Conservation (phyloP, 2,113 vertebrate genomes). For the Rana temporaria region DNA sequence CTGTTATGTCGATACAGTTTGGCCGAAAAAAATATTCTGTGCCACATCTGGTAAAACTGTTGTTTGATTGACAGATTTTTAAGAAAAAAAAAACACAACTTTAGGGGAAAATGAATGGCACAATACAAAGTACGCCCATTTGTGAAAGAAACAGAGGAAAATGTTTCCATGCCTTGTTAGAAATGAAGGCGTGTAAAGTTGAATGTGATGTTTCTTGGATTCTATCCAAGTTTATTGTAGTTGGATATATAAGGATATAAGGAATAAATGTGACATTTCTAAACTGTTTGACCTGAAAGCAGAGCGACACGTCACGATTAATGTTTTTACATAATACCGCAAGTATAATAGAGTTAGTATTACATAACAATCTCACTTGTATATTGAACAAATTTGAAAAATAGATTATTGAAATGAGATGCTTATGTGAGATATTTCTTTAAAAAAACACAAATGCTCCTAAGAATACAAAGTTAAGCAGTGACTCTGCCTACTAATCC, state of each 20-base stretch:
- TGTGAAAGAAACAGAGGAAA: not conserved
- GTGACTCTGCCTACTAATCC: no score
- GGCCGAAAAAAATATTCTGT: not conserved
- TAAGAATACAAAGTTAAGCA: no score
- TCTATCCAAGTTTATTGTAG: not conserved
- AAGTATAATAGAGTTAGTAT: no score
- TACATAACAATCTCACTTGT: no score
- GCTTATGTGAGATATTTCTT: no score
- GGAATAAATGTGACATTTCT: not conserved
- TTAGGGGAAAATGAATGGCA: not conserved
- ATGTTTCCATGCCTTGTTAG: not conserved
- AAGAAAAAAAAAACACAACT: no score
- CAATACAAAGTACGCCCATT: not conserved
- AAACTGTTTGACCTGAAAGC: no score
- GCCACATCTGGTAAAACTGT: not conserved
- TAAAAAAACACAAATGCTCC: no score
- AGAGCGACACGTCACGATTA: no score
- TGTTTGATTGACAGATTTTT: not conserved
- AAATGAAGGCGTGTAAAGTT: not conserved
- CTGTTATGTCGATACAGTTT: not conserved
- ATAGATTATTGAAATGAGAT: no score
- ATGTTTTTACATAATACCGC: no score
- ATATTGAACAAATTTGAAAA: no score
- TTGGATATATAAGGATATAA: not conserved
- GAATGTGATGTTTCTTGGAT: not conserved